Base-by-base conservation (phyloP, 1,140 invertebrate species). In the Plectus sambesii region DNA sequence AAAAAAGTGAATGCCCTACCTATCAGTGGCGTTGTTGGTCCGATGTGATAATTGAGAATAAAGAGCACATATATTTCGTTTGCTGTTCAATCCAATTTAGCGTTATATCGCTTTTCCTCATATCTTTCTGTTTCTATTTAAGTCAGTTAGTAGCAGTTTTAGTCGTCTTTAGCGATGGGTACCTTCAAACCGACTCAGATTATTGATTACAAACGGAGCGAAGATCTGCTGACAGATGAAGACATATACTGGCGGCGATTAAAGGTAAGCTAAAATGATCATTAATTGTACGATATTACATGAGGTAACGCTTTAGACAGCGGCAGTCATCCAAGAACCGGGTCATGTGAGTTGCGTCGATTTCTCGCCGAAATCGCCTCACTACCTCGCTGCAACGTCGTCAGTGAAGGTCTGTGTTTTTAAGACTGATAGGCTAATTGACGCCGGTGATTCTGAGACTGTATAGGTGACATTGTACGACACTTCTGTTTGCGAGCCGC, bases 261-360 rank as follows among this genome's bases (percentile, higher is more conserved):
- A 49, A 54, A 66, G 59, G 60, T 61, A 49, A 5, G 15, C n/a
- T n/a, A n/a, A n/a, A n/a, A n/a, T n/a, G n/a, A n/a, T n/a, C n/a
- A n/a, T n/a, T n/a, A n/a, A n/a, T n/a, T n/a, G n/a, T n/a, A n/a
- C n/a, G n/a, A n/a, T n/a, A n/a, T n/a, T n/a, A n/a, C n/a, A n/a
- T n/a, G n/a, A n/a, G n/a, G n/a, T n/a, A n/a, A n/a, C 9, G 5
- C 58, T 64, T 38, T 42, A 65, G 52, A 63, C 68, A 52, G 15
- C 58, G 24, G 40, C 64, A 3, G 63, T 67, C 25, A 68, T 68
- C 37, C 51, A 69, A 56, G 66, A 66, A 33, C 55, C 59, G 1
- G 55, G 56, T 9, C 51, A 46, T 22, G 51, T 66, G 15, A 49
- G 47, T n/a, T 60, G 55, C 15, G 41, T 56, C 6, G 48, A 49